These are phyloP conservation scores for Cydia fagiglandana DNA, from an alignment of 1,140 invertebrate species.

Conservation along the genomic window DNA sequence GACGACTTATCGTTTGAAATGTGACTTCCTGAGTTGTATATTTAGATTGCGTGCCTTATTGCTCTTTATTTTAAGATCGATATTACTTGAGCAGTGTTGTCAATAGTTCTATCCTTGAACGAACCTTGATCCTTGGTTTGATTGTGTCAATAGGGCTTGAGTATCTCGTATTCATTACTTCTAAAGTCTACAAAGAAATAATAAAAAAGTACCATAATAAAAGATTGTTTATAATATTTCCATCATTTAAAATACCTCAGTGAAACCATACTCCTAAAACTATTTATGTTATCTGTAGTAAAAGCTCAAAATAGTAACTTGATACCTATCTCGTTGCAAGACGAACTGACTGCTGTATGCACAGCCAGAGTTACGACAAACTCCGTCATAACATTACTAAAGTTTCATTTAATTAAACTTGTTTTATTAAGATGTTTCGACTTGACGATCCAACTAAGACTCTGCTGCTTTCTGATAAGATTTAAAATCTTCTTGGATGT, in stretches of 20 bases:
- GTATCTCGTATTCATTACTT: background rate
- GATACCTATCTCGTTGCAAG: constrained; percentile 1
- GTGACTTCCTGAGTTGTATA: constrained; percentile 18
- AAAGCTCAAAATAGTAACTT: background rate
- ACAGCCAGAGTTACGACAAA: constrained; percentile 9
- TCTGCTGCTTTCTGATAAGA: constrained; percentile 20
- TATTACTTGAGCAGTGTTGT: background rate
- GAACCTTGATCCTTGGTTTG: constrained; percentile 2
- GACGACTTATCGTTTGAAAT: constrained; percentile 25
- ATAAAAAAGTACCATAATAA: too few species aligned
- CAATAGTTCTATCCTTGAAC: background rate
- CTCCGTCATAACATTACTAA: constrained; percentile 18
- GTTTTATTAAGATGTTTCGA: constrained; percentile 19
- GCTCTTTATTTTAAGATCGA: constrained; percentile 9
- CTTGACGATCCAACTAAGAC: background rate
- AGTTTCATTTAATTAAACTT: constrained; percentile 31
- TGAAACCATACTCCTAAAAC: background rate
- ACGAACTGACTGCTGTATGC: constrained; percentile 8
- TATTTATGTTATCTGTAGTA: background rate
- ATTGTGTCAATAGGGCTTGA: background rate
- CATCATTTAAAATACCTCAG: background rate
- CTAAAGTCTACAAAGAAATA: background rate
- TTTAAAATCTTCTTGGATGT: background rate
- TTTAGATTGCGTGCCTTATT: constrained; percentile 8
- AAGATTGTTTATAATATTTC: background rate